phyloP scores from a whole-genome alignment of 2,113 vertebrate genomes.

The Leptodactylus fuscus region DNA sequence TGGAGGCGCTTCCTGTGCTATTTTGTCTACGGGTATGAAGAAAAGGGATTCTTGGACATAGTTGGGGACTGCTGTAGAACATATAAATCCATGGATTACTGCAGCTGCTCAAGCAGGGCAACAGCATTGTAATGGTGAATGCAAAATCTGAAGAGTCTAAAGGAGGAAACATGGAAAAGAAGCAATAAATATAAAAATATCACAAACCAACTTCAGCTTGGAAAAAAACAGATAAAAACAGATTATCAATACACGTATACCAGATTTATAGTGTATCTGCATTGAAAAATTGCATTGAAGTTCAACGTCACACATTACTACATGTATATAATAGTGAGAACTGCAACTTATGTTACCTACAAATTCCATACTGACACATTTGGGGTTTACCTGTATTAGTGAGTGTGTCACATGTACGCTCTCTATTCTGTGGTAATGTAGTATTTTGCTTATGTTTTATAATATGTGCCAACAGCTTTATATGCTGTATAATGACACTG shows the following conservation, averaged over 20 bases:
- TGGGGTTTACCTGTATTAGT: too few relatives aligned
- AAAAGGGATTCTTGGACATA: slow-evolving; percentile 59
- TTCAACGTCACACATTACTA: background rate
- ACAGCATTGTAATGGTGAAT: slow-evolving; percentile 81
- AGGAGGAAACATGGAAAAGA: background rate
- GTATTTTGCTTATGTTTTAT: too few relatives aligned
- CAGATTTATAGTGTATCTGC: too few relatives aligned
- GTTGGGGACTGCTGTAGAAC: slow-evolving; percentile 77
- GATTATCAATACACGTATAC: background rate
- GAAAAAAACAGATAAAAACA: background rate
- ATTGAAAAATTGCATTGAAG: background rate
- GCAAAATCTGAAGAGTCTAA: slow-evolving; percentile 76
- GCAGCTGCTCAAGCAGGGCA: slow-evolving; percentile 83
- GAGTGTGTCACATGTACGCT: too few relatives aligned
- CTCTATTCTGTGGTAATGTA: too few relatives aligned
- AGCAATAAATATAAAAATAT: background rate
- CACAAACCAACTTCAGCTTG: background rate
- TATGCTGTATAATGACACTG: too few relatives aligned
- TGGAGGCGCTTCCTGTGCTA: slow-evolving; percentile 73
- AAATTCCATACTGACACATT: too few relatives aligned
- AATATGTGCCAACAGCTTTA: too few relatives aligned
- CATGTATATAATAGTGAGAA: too few relatives aligned
- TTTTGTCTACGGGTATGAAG: slow-evolving; percentile 57
- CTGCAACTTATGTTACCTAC: too few relatives aligned
- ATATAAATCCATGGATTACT: slow-evolving; percentile 85